These are phyloP conservation scores for Drosophila lacicola DNA, from an alignment of 2,888 invertebrate genomes.

Conservation along the genomic window DNA sequence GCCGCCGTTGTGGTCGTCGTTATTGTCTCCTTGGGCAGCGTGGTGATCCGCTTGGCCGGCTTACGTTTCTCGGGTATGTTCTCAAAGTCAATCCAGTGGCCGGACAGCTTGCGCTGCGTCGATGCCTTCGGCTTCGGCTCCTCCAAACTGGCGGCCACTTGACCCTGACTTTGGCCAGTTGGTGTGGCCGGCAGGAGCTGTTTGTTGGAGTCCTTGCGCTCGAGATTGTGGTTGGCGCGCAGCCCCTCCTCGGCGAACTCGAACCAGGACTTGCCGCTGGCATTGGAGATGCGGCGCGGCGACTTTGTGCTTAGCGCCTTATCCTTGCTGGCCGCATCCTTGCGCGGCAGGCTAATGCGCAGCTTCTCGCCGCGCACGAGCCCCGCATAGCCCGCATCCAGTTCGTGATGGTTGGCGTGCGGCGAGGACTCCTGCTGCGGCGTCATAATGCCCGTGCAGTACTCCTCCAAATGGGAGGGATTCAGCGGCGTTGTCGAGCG, in stretches of 20 bases:
- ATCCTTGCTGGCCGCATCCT: constrained; percentile 85
- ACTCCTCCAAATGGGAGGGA: constrained; percentile 90
- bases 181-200: constrained; percentile 64
- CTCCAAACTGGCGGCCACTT: constrained; percentile 37
- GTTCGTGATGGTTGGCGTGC: constrained; percentile 34
- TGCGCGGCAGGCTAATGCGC: constrained; percentile 89
- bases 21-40: constrained; percentile 87
- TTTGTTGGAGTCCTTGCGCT: constrained; percentile 82
- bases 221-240: constrained; percentile 80
- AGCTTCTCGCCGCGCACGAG: constrained; percentile 87
- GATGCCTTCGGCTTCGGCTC: constrained; percentile 62
- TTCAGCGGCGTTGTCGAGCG: constrained; percentile 90
- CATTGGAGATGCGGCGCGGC: constrained; percentile 86
- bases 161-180: not conserved
- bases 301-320: constrained; percentile 85
- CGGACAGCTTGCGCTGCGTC: constrained; percentile 83
- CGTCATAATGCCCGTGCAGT: constrained; percentile 86
- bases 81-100: constrained; percentile 94
- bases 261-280: constrained; percentile 86
- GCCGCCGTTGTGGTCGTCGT: constrained; percentile 42
- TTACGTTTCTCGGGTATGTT: constrained; percentile 93
- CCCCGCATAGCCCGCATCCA: constrained; percentile 19
- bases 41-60: constrained; percentile 93
- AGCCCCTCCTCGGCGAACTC: constrained; percentile 89
- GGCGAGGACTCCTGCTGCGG: constrained; percentile 64